phyloP scores from a whole-genome alignment of 2,888 invertebrate genomes.

The Tinea pellionella region DNA sequence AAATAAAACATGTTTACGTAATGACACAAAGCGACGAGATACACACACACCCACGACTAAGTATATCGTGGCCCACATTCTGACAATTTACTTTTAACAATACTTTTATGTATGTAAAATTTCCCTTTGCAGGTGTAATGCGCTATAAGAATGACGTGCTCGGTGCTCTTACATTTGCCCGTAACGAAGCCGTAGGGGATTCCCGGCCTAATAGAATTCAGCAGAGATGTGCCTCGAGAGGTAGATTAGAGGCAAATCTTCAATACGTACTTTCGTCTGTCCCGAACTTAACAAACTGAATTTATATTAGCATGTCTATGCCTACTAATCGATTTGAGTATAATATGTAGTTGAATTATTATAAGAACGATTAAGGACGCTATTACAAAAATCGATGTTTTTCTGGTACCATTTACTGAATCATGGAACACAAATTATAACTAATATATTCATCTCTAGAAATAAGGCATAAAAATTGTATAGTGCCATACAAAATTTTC shows the following conservation, averaged over 20 bases:
- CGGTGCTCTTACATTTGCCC: constrained; percentile 19
- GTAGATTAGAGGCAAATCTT: neutral
- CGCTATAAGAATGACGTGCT: constrained; percentile 15
- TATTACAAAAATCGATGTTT: too few relatives aligned
- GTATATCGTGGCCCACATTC: neutral
- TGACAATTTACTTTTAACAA: constrained; percentile 5
- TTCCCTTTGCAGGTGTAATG: constrained; percentile 9
- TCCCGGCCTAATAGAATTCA: constrained; percentile 33
- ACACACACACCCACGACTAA: neutral
- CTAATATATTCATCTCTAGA: too few relatives aligned
- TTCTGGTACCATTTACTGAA: too few relatives aligned
- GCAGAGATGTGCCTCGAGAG: constrained; percentile 23
- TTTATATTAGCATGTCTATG: neutral
- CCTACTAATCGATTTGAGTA: neutral
- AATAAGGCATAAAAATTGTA: too few relatives aligned
- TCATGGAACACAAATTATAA: too few relatives aligned
- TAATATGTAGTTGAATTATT: too few relatives aligned
- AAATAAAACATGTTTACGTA: neutral
- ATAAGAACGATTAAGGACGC: too few relatives aligned
- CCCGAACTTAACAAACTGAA: neutral
- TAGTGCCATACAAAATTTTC: too few relatives aligned
- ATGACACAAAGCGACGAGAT: neutral
- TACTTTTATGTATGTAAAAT: constrained; percentile 9
- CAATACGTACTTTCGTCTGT: neutral
- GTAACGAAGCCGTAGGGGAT: constrained; percentile 30